Conservation (phyloP, 2,113 vertebrate genomes). For the Erythrocebus patas region DNA sequence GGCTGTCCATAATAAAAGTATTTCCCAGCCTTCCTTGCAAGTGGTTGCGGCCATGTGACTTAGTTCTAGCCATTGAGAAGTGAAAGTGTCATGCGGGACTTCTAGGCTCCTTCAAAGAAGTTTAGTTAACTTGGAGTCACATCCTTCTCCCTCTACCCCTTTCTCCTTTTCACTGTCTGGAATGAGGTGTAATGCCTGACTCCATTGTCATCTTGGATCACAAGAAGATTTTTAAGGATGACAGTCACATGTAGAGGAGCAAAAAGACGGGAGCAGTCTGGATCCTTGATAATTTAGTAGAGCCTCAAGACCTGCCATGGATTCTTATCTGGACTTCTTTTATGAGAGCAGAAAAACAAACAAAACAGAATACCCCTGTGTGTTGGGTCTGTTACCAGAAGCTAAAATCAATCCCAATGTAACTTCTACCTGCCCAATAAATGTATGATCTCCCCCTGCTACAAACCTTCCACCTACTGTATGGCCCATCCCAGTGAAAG, state of each 20-base stretch:
- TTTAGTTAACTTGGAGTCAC: neutral
- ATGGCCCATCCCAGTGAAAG: neutral
- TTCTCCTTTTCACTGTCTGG: neutral
- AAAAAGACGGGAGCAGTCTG: neutral
- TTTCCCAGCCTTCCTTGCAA: neutral
- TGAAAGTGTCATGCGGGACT: too few species aligned
- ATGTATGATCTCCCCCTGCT: neutral
- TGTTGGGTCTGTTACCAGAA: neutral
- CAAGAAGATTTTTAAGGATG: neutral
- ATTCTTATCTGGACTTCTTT: neutral
- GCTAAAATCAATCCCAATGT: neutral
- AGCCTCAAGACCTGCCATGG: neutral
- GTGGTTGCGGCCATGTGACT: neutral
- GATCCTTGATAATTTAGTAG: neutral
- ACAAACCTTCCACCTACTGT: neutral
- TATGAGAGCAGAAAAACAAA: neutral
- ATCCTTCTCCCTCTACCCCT: fast-evolving
- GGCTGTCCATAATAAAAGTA: neutral
- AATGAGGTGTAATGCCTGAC: neutral
- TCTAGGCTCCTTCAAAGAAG: neutral
- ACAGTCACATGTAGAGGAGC: fast-evolving
- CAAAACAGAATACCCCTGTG: too few species aligned
- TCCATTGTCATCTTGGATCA: neutral
- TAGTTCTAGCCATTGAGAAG: neutral
- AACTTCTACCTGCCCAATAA: neutral